Base-by-base conservation (phyloP, 2,113 vertebrate species). In the Aplodontia rufa region DNA sequence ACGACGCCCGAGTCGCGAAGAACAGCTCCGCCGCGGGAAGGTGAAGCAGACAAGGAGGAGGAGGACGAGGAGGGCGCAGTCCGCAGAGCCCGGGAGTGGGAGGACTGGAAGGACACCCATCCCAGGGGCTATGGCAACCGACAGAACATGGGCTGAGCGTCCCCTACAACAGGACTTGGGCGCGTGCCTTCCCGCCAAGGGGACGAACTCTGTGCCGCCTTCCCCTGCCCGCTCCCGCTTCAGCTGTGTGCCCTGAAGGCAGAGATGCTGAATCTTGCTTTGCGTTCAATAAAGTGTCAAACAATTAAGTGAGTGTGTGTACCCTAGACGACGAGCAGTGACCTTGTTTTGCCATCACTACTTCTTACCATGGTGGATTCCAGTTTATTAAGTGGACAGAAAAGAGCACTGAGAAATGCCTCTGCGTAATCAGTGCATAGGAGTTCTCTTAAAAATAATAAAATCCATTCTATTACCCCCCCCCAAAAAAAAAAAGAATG, bases 21-120 rank as follows among this genome's bases (percentile, higher is more conserved):
- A 22, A 97, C 99, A 71, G 98, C 99, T 71, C 40, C 95, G 20
- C 98, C 99, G 86, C 98, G 99, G 74, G 98, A 99, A 81, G 98
- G 99, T 83, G 97, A 99, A 60, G 99, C 99, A 94, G 95, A 96
- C 20, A 97, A 98, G 94, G 98, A 98, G 3, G 99, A 99, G 71
- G 97, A 99, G 0, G 99, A 99, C 0, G 98, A 99, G 0, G 98
- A 99, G 26, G 98, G 99, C 64, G 80, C 98, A 17, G 84, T 99
- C 80, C 97, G 94, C 32, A 99, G 98, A 96, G 98, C 99, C 72
- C 98, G 99, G n/a, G 97, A 98, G 91, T 99, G 99, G 99, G 99
- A 99, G 5, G 99, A 99, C 93, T 99, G 99, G 99, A 99, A 99
- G 85, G 99, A 99, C 49, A 98, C 98, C 6, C 99, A 99, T 96